Base-by-base conservation (phyloP, 1,140 invertebrate species). In the Andricus grossulariae region DNA sequence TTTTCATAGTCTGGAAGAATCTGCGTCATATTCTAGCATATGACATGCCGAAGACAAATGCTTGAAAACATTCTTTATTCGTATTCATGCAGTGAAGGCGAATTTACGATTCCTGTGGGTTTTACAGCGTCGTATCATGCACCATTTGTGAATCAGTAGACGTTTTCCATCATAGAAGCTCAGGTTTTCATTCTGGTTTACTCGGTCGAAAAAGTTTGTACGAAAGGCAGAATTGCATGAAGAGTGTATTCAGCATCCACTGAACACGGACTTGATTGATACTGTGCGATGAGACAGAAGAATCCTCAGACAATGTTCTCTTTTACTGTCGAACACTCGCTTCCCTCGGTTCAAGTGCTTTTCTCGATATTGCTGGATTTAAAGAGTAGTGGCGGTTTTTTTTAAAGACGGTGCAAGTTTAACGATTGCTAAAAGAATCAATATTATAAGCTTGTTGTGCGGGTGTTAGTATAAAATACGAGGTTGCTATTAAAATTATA, bases 221-320 rank as follows among this genome's bases (percentile, higher is more conserved):
- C 25, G 11, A 39, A 39, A 66, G 60, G n/a, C 52, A 18, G 18
- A 45, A 25, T 66, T n/a, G 15, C n/a, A 66, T 3, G 32, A 45
- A n/a, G 21, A 66, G 25, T n/a, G 10, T 39, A 32, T 66, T 3
- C 18, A 55, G 54, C 11, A 45, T 45, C 60, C 15, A 66, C n/a
- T 66, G 60, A 66, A 66, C 60, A 66, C 25, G 32, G 7, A 66
- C 12, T 66, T 66, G 60, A 66, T 39, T 66, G 60, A 66, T 66
- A 66, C 25, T 39, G 39, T 66, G 60, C 60, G 60, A 39, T 66
- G 25, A 66, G 39, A 39, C 60, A 66, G 60, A 66, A 66, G 57
- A 66, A 66, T n/a, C 60, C 60, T 66, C 60, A 66, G 60, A 66
- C 32, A 66, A 66, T 66, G 60, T 25, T 45, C 39, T 21, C 15